phyloP scores from a whole-genome alignment of 2,797 vertebrate genomes.

The Strix occidentalis region DNA sequence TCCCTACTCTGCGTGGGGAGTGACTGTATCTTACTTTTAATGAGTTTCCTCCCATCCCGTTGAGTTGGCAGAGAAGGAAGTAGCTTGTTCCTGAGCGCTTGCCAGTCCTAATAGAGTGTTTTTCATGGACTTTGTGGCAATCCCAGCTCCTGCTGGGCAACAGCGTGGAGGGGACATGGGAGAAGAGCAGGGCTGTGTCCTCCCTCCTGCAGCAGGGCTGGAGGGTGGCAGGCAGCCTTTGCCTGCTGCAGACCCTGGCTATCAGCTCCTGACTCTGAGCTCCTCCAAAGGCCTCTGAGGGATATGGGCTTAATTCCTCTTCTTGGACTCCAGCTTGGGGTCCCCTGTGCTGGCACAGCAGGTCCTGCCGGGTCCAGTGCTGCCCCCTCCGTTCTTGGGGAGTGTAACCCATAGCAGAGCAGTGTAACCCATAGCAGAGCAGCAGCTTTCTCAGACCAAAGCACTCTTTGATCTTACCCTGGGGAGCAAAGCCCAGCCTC shows the following conservation, averaged over 20 bases:
- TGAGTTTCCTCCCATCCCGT: not conserved
- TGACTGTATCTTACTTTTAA: not conserved
- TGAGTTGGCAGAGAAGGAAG: not conserved
- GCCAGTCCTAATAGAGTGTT: not conserved
- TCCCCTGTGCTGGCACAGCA: not conserved
- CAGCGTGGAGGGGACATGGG: not conserved
- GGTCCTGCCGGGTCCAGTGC: not conserved
- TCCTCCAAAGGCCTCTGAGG: not conserved
- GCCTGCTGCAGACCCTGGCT: not conserved
- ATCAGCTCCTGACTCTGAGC: accelerated
- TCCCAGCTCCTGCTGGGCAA: not conserved
- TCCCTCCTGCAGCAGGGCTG: not conserved
- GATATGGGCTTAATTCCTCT: not conserved
- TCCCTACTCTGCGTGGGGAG: not conserved
- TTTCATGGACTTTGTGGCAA: accelerated
- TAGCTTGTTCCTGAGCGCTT: not conserved
- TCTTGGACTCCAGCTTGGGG: not conserved
- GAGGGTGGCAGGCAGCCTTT: not conserved
- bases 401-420: not conserved
- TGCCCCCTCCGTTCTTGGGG: not conserved
- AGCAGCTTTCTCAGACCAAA: not conserved
- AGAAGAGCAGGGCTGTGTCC: not conserved
- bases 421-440: not conserved
- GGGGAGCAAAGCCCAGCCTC: not conserved
- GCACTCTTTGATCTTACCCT: not conserved